Conservation (phyloP, 2,888 invertebrate genomes). For the Luperina testacea region DNA sequence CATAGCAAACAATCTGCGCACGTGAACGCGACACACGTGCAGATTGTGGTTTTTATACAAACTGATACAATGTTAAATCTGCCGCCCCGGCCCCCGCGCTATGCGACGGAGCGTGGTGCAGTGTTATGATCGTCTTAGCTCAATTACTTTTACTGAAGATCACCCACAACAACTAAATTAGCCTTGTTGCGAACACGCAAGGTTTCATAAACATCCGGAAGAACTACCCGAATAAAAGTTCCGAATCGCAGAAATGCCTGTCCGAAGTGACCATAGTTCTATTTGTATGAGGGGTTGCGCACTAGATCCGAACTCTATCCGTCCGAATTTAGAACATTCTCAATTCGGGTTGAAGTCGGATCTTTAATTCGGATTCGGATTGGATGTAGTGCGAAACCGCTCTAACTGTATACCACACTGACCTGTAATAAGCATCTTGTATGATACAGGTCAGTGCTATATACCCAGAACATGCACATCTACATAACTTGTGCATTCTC, state of each 20-base stretch:
- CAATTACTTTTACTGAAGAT: conserved; percentile 1
- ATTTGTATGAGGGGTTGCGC: too few relatives aligned
- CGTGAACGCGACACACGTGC: too few relatives aligned
- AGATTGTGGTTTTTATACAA: neutral
- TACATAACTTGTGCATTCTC: neutral
- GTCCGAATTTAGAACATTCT: too few relatives aligned
- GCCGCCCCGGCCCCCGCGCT: neutral
- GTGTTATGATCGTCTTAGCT: conserved; percentile 14
- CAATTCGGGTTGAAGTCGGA: too few relatives aligned
- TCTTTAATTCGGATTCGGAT: too few relatives aligned
- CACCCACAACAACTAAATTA: neutral
- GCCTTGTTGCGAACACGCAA: neutral
- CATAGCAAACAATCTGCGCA: neutral
- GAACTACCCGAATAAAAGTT: neutral
- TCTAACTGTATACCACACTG: too few relatives aligned
- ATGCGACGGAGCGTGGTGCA: neutral
- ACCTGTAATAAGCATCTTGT: too few relatives aligned
- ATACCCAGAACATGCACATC: neutral
- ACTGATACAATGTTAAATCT: neutral
- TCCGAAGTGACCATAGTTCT: too few relatives aligned
- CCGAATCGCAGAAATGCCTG: too few relatives aligned
- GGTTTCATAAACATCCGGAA: neutral
- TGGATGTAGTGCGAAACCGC: too few relatives aligned
- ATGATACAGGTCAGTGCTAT: too few relatives aligned
- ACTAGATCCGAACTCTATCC: too few relatives aligned